phyloP scores from a whole-genome alignment of 2,113 vertebrate species.

The Engraulis encrasicolus region DNA sequence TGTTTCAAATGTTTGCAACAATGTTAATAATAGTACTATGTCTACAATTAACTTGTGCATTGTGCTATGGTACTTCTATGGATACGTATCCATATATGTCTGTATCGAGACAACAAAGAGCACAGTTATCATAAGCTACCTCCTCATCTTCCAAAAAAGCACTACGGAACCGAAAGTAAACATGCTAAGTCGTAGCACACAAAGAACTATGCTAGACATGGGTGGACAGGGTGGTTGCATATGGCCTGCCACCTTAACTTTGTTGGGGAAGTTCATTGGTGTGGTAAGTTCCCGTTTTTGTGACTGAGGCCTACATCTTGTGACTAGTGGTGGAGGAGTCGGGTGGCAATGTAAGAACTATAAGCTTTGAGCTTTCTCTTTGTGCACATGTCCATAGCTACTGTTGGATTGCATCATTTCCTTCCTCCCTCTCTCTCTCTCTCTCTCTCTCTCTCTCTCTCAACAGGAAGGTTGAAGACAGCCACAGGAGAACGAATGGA shows the following conservation, averaged over 20 bases:
- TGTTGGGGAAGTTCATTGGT: too few relatives aligned
- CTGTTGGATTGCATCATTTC: background rate
- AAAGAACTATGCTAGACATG: too few relatives aligned
- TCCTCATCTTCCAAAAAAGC: background rate
- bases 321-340: background rate
- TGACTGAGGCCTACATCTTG: background rate
- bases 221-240: too few relatives aligned
- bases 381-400: background rate
- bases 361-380: background rate
- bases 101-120: background rate
- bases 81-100: background rate
- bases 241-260: too few relatives aligned
- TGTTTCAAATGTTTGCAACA: too few relatives aligned
- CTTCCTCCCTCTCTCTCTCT: background rate
- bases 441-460: background rate
- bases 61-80: background rate
- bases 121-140: too few relatives aligned
- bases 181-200: background rate
- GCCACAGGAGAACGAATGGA: background rate
- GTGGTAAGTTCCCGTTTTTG: too few relatives aligned
- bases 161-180: background rate
- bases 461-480: background rate
- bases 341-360: too few relatives aligned
- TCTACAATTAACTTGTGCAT: too few relatives aligned
- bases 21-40: too few relatives aligned